Percentiles rank a stretch among this genome's conserved stretches.
These are phyloP conservation scores for Sarcophilus harrisii DNA, from an alignment of 2,797 vertebrate genomes.

Conservation along the genomic window DNA sequence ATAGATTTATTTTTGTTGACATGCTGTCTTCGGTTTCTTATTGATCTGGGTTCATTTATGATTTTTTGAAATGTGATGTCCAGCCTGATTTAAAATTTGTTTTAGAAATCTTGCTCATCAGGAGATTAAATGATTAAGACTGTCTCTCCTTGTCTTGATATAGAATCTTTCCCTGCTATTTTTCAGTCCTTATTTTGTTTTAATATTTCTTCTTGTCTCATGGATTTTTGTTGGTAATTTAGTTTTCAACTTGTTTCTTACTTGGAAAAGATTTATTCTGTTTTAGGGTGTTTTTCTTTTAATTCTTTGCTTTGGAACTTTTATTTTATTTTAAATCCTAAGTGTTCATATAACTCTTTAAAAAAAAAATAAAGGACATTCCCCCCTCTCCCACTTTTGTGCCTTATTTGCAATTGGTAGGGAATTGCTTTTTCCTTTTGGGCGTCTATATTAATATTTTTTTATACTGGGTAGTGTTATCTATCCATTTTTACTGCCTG, in stretches of 20 bases:
- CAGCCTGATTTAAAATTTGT: too few relatives aligned
- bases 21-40: too few relatives aligned
- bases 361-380: neutral
- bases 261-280: neutral
- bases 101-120: too few relatives aligned
- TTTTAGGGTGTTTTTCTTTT: neutral
- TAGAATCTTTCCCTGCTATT: neutral
- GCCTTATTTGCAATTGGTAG: neutral
- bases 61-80: neutral
- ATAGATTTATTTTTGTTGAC: too few relatives aligned
- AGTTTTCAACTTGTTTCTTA: neutral
- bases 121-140: too few relatives aligned
- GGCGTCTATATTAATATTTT: neutral
- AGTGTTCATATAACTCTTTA: neutral
- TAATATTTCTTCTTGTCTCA: neutral
- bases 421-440: neutral
- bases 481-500: neutral
- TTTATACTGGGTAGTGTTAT: neutral
- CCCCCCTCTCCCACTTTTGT: neutral
- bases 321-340: neutral
- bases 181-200: neutral
- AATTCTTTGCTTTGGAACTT: neutral
- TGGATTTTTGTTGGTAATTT: neutral
- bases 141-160: too few relatives aligned
- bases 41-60: too few relatives aligned